Base-by-base conservation (phyloP, 2,113 vertebrate genomes). In the Athene cunicularia region DNA sequence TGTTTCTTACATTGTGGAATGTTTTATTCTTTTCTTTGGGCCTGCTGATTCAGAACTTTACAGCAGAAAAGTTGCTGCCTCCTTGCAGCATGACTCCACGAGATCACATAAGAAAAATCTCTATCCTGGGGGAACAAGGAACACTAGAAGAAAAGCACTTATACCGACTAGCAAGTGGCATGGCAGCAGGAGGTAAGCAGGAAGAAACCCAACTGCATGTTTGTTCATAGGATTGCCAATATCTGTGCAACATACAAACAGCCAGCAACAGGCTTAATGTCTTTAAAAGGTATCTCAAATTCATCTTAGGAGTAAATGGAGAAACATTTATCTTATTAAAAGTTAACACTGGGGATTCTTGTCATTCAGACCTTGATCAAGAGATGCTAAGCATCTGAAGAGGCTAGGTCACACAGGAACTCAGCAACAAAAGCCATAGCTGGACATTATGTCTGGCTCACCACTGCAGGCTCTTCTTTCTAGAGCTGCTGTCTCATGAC, bases 21-120 rank as follows among this genome's bases (percentile, higher is more conserved):
- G 23, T n/a, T 70, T 86, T 28, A 39, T 6, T 53, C 24, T 60
- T 89, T 66, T 74, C 32, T 85, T 80, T 60, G 82, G 18, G 19
- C 43, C 32, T 45, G 28, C 58, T 86, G 67, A 27, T 66, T 72
- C 70, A 13, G 43, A 22, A 81, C 28, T 60, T 72, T 19, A 8
- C 62, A 6, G 58, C 23, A 80, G 37, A 76, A 49, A 91, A 72
- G 60, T 1, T 59, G 66, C 33, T 91, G 22, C 85, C 59, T 80
- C 83, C 91, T 79, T 72, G 85, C 86, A 98, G 91, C 92, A 99
- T 99, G 99, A 99, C 98, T 96, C 98, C 99, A 30, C 93, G 98
- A 70, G 99, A 99, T 88, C 98, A 99, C 96, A 96, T 98, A 81
- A 98, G 99, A 97, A 99, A 99, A 97, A 99, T 99, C 97, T 98